Percentiles rank a stretch among this genome's conserved stretches.
Evolutionary conservation across 2,888 invertebrate genomes (phyloP).

Genomic region (Orthosia incerta): DNA sequence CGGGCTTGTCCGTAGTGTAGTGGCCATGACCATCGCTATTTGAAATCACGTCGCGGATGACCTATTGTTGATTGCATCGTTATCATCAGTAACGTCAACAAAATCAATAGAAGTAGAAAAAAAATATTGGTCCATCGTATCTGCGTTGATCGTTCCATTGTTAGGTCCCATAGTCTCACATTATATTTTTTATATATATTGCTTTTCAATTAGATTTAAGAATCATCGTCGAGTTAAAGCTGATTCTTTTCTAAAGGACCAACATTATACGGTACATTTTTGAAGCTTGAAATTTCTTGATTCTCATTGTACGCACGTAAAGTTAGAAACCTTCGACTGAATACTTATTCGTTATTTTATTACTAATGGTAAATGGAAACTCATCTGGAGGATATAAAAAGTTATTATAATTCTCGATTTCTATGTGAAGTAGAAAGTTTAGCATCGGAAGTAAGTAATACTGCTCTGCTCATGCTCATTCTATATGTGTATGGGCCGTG

Average conservation of each 20-base stretch:
- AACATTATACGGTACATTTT: too few species aligned
- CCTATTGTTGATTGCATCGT: constrained; percentile 6
- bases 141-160: constrained; percentile 26
- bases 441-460: constrained; percentile 57
- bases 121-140: neutral
- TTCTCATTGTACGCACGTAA: neutral
- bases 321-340: neutral
- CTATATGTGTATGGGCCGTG: constrained; percentile 59
- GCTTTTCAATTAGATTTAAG: constrained; percentile 9
- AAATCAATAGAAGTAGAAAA: neutral
- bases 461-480: constrained; percentile 52
- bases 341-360: constrained; percentile 5
- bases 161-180: constrained; percentile 1
- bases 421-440: constrained; percentile 59
- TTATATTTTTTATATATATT: constrained; percentile 12
- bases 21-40: constrained; percentile 11
- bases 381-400: constrained; percentile 30
- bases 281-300: neutral
- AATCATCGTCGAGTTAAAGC: neutral
- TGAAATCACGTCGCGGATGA: constrained; percentile 5
- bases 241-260: neutral
- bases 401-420: constrained; percentile 50
- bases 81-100: neutral
- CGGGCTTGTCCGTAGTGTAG: neutral
- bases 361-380: constrained; percentile 29